Conservation (phyloP, 1,140 invertebrate species). For the Myzus persicae region DNA sequence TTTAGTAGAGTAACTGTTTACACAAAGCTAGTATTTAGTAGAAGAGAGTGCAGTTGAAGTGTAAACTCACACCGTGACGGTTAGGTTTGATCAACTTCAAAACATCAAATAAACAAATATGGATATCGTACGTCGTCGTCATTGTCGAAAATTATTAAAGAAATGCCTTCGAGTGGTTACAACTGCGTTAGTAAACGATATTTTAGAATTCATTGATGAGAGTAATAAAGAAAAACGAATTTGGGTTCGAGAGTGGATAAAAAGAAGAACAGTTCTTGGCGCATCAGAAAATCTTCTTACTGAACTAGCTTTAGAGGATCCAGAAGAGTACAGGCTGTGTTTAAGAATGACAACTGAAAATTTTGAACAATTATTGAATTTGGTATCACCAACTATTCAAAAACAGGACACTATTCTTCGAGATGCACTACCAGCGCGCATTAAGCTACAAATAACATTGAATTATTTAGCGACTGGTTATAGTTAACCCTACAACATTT, state of each 20-base stretch:
- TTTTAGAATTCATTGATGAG: slow-evolving; percentile 46
- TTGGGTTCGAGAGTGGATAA: slow-evolving; percentile 44
- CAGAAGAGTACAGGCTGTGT: slow-evolving; percentile 26
- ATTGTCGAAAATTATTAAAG: slow-evolving; percentile 42
- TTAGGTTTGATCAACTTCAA: not conserved
- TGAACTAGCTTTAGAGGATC: slow-evolving; percentile 55
- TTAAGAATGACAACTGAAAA: slow-evolving; percentile 50
- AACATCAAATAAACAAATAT: slow-evolving; percentile 16
- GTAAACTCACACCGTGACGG: not conserved
- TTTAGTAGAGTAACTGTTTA: slow-evolving; percentile 45
- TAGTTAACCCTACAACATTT: slow-evolving; percentile 55
- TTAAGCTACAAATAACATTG: slow-evolving; percentile 36
- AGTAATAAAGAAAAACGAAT: slow-evolving; percentile 49
- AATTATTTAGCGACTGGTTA: slow-evolving; percentile 46
- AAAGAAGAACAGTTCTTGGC: slow-evolving; percentile 39
- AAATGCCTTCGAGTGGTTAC: slow-evolving; percentile 41
- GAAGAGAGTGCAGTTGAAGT: not conserved
- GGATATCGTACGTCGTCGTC: not conserved
- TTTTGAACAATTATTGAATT: slow-evolving; percentile 39
- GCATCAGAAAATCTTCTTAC: slow-evolving; percentile 58
- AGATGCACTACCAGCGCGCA: too few species aligned
- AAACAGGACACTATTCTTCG: slow-evolving; percentile 37
- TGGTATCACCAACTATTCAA: slow-evolving; percentile 47
- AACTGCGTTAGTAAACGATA: slow-evolving; percentile 37
- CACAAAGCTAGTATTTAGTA: slow-evolving; percentile 45